Conservation (phyloP, 2,888 invertebrate genomes). For the Miltochrista miniata region DNA sequence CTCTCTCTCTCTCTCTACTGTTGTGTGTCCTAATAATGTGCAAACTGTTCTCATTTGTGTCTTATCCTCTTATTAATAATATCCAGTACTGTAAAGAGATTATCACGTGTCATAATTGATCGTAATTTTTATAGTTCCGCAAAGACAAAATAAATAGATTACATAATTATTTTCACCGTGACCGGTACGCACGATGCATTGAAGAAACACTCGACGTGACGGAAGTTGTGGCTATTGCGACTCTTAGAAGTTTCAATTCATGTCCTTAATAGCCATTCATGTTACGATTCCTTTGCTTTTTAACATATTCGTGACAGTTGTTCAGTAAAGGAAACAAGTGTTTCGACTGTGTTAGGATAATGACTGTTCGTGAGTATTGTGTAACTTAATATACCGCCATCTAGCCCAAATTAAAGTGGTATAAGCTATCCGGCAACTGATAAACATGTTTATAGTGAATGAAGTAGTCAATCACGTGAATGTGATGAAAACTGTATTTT, state of each 20-base stretch:
- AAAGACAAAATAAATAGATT: slow-evolving; percentile 30
- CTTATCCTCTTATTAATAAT: no score
- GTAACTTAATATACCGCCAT: no score
- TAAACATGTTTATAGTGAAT: no score
- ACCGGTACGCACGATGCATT: slow-evolving; percentile 57
- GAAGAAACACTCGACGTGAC: slow-evolving; percentile 47
- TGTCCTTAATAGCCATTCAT: slow-evolving; percentile 38
- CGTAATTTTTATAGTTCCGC: slow-evolving; percentile 14
- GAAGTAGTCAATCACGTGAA: no score
- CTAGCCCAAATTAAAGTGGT: no score
- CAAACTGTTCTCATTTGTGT: no score
- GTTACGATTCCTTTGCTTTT: slow-evolving; percentile 23
- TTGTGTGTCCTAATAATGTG: no score
- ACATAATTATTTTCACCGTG: slow-evolving; percentile 49
- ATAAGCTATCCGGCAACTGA: no score
- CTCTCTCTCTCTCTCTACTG: no score
- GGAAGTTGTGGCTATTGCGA: slow-evolving; percentile 49
- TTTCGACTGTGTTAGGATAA: not conserved
- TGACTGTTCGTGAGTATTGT: no score
- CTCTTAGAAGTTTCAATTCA: slow-evolving; percentile 49
- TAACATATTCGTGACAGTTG: slow-evolving; percentile 13
- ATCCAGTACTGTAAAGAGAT: no score
- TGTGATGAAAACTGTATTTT: no score
- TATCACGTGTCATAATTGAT: not conserved
- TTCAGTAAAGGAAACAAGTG: not conserved